Percentiles rank a stretch among this genome's conserved stretches.
Conservation (phyloP, 2,113 vertebrate genomes). For the Ceuthmochares aereus region DNA sequence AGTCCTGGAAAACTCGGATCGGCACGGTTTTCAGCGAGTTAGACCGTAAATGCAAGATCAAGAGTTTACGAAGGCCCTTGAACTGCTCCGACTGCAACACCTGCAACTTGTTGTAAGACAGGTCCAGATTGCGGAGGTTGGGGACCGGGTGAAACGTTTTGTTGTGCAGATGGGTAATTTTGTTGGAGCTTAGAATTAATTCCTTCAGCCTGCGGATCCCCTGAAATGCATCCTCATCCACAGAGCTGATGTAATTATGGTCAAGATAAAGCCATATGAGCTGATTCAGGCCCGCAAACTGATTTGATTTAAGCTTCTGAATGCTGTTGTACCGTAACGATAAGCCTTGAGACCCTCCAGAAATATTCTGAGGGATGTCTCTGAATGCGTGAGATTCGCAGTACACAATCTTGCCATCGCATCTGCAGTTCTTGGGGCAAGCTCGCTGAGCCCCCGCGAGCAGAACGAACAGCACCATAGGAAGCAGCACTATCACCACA, state of each 20-base stretch:
- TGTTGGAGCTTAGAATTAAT: slow-evolving; percentile 96
- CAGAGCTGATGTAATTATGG: slow-evolving; percentile 92
- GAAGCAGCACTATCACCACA: slow-evolving; percentile 83
- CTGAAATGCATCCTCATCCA: slow-evolving; percentile 93
- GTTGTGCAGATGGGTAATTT: slow-evolving; percentile 91
- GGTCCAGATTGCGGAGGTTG: slow-evolving; percentile 95
- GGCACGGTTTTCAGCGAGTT: slow-evolving; percentile 93
- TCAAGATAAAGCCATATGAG: slow-evolving; percentile 98
- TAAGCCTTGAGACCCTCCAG: slow-evolving; percentile 92
- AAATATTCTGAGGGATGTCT: slow-evolving; percentile 94
- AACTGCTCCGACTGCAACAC: slow-evolving; percentile 90
- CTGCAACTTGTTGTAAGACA: slow-evolving; percentile 97
- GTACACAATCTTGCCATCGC: slow-evolving; percentile 98
- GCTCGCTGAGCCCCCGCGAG: slow-evolving; percentile 87
- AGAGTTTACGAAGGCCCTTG: slow-evolving; percentile 90
- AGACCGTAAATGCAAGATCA: slow-evolving; percentile 93
- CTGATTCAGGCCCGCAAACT: slow-evolving; percentile 93
- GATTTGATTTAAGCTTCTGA: slow-evolving; percentile 88
- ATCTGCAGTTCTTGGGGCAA: slow-evolving; percentile 93
- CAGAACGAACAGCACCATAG: slow-evolving; percentile 81
- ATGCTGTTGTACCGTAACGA: slow-evolving; percentile 98
- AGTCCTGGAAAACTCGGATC: slow-evolving; percentile 93
- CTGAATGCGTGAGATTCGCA: slow-evolving; percentile 95
- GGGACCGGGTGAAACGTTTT: slow-evolving; percentile 92
- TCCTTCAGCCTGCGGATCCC: slow-evolving; percentile 95